phyloP scores from a whole-genome alignment of 2,888 invertebrate species.

The Trichogramma dendrolimi region DNA sequence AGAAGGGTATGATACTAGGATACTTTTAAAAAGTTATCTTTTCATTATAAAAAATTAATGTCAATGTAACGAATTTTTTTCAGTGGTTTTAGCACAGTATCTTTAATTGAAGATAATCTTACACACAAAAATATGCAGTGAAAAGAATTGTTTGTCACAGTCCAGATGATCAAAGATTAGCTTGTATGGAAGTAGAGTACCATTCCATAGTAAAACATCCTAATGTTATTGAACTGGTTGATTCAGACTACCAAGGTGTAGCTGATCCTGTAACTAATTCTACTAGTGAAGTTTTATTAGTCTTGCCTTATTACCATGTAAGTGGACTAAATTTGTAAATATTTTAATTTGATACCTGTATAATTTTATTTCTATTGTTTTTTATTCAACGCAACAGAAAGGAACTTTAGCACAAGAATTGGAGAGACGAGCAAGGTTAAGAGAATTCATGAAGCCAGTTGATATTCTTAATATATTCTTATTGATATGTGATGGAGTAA shows the following conservation, averaged over 20 bases:
- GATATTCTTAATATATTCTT: slow-evolving; percentile 68
- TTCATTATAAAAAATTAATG: background rate
- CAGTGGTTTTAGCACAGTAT: slow-evolving; percentile 79
- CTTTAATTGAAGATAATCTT: slow-evolving; percentile 66
- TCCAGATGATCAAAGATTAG: slow-evolving; percentile 69
- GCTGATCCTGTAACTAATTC: slow-evolving; percentile 65
- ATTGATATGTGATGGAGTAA: slow-evolving; percentile 71
- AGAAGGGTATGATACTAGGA: slow-evolving; percentile 61
- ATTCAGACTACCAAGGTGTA: slow-evolving; percentile 62
- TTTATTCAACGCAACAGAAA: slow-evolving; percentile 52
- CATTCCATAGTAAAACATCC: slow-evolving; percentile 68
- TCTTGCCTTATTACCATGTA: slow-evolving; percentile 72
- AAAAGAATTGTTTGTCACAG: slow-evolving; percentile 80
- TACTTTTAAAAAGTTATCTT: background rate
- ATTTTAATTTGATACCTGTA: slow-evolving; percentile 1
- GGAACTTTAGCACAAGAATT: slow-evolving; percentile 72
- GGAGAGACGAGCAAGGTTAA: slow-evolving; percentile 57
- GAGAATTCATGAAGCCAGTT: slow-evolving; percentile 61
- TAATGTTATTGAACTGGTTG: slow-evolving; percentile 70
- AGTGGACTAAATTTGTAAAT: slow-evolving; percentile 25
- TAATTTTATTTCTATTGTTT: slow-evolving; percentile 3
- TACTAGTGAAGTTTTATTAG: slow-evolving; percentile 68
- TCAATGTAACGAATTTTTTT: slow-evolving; percentile 35
- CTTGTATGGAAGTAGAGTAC: slow-evolving; percentile 70
- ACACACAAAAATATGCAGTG: slow-evolving; percentile 68